Evolutionary conservation across 2,113 vertebrate species (phyloP).

Genomic region (Chaetorhynchus papuensis): DNA sequence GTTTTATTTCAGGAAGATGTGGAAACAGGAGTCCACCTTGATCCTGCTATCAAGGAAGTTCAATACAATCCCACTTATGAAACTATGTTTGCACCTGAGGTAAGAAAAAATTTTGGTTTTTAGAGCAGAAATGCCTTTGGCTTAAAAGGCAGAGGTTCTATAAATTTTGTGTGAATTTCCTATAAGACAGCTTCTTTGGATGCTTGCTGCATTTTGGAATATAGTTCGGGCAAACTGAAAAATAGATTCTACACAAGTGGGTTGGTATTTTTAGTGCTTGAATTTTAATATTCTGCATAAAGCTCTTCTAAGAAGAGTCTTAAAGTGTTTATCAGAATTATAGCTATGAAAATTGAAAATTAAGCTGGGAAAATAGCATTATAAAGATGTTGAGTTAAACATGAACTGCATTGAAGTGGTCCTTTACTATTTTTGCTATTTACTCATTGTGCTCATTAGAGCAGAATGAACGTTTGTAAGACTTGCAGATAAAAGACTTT

Average conservation of each 20-base stretch:
- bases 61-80: slow-evolving; percentile 89
- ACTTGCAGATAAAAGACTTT: background rate
- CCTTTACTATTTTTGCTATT: background rate
- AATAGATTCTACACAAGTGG: background rate
- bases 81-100: slow-evolving; percentile 98
- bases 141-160: background rate
- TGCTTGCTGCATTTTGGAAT: background rate
- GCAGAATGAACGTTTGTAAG: background rate
- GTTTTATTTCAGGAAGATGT: slow-evolving; percentile 86
- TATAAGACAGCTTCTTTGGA: background rate
- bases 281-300: background rate
- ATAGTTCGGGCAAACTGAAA: background rate
- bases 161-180: background rate
- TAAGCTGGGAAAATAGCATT: background rate
- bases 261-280: background rate
- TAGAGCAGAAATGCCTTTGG: background rate
- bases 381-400: background rate
- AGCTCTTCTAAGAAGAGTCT: background rate
- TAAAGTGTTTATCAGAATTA: background rate
- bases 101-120: slow-evolving; percentile 52
- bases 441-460: background rate
- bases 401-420: background rate
- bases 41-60: slow-evolving; percentile 92
- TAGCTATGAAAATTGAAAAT: background rate
- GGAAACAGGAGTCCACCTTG: slow-evolving; percentile 90